Evolutionary conservation across 2,113 vertebrate genomes (phyloP).

Genomic region (Phaethon lepturus): DNA sequence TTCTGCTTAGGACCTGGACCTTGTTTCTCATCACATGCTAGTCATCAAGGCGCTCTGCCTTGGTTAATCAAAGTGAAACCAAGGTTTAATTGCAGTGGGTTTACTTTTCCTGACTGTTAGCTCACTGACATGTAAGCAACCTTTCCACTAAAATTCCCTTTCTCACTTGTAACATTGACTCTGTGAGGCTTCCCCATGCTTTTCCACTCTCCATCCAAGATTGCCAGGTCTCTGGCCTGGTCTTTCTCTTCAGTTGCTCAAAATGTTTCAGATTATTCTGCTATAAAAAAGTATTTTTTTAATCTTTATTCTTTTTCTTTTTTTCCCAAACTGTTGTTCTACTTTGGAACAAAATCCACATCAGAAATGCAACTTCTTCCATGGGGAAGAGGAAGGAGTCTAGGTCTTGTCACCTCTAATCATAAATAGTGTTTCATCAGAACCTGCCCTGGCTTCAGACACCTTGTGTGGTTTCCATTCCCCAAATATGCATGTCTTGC

Average conservation of each 20-base stretch:
- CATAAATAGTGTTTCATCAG: not conserved
- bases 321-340: fast-evolving
- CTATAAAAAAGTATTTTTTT: not conserved
- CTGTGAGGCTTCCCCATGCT: not conserved
- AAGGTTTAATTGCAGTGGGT: not conserved
- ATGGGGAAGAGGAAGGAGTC: not conserved
- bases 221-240: not conserved
- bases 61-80: not conserved
- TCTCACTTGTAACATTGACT: not conserved
- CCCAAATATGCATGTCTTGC: not conserved
- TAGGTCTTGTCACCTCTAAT: not conserved
- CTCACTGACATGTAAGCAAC: fast-evolving
- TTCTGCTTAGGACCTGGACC: not conserved
- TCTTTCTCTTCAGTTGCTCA: not conserved
- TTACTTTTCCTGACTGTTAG: not conserved
- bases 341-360: not conserved
- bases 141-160: not conserved
- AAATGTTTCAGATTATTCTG: not conserved
- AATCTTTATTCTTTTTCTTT: too few relatives aligned
- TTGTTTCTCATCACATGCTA: not conserved
- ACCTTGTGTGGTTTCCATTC: not conserved
- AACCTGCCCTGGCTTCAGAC: not conserved
- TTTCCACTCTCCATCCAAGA: not conserved
- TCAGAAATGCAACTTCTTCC: not conserved
- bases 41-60: not conserved